A percentile compares a stretch with the other conserved stretches of the same genome.
Evolutionary conservation across 2,797 vertebrate species (phyloP).

Genomic region (Sebastes kiyomatsui): DNA sequence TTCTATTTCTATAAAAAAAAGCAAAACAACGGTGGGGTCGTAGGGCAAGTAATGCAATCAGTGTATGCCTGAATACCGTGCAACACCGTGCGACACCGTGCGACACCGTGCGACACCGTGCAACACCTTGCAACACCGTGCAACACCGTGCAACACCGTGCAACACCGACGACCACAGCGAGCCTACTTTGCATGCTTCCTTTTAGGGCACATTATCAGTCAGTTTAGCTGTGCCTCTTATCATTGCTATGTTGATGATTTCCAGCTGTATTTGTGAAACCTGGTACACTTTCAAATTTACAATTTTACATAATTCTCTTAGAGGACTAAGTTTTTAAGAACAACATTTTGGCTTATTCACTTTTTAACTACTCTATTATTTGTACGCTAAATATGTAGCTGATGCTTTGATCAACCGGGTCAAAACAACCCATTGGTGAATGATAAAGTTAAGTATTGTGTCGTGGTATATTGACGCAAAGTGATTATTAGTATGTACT

Average conservation of each 20-base stretch:
- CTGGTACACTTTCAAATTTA: neutral
- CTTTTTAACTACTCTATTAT: neutral
- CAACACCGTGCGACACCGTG: too few relatives aligned
- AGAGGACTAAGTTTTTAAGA: neutral
- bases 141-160: too few relatives aligned
- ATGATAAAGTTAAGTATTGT: neutral
- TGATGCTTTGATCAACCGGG: neutral
- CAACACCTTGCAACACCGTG: too few relatives aligned
- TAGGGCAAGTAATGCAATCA: too few relatives aligned
- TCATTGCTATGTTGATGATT: neutral
- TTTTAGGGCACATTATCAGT: neutral
- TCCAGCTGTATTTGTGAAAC: neutral
- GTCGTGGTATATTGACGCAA: neutral
- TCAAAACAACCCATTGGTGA: neutral
- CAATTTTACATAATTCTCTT: neutral
- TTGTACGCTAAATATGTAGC: neutral
- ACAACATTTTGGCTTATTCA: neutral
- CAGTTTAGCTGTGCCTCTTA: neutral
- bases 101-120: too few relatives aligned
- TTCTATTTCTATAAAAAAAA: too few relatives aligned
- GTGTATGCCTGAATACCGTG: too few relatives aligned
- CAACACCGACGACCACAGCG: accelerated
- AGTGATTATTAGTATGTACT: neutral
- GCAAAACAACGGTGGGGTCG: too few relatives aligned
- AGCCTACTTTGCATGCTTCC: too few relatives aligned